A percentile compares a stretch with the other conserved stretches of the same genome.
These are phyloP conservation scores for Electrophaes corylata DNA, from an alignment of 2,888 invertebrate genomes.

Conservation along the genomic window DNA sequence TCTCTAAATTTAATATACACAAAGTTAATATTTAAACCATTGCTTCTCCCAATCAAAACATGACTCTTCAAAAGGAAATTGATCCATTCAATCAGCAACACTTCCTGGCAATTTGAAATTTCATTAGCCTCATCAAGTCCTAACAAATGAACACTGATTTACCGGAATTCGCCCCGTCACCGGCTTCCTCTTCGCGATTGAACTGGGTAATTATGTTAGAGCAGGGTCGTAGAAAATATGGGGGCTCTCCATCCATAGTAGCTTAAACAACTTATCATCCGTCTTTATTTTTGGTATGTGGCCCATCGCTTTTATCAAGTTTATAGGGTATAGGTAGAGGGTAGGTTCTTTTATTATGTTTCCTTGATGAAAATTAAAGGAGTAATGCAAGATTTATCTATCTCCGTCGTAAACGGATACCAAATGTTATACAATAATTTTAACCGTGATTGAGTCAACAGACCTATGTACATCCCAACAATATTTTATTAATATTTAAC, in stretches of 20 bases:
- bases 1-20: not conserved
- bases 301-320: not conserved
- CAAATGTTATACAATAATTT: no score
- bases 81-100: constrained; percentile 23
- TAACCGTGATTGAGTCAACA: no score
- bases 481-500: no score
- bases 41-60: not conserved
- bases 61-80: constrained; percentile 9
- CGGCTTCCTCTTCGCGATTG: constrained; percentile 30
- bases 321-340: no score
- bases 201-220: constrained; percentile 21
- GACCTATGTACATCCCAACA: no score
- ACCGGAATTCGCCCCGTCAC: constrained; percentile 30
- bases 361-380: no score
- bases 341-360: no score
- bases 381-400: no score
- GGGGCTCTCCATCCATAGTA: not conserved
- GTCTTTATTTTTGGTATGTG: not conserved
- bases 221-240: constrained; percentile 10
- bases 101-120: constrained; percentile 28
- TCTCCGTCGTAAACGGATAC: no score
- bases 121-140: constrained; percentile 27
- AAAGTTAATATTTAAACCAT: not conserved
- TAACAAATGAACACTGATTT: constrained; percentile 28
- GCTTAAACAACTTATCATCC: not conserved